Evolutionary conservation across 2,113 vertebrate species (phyloP), one percentile per base, ranked within the genome.

Genomic region (Dipodomys spectabilis): DNA sequence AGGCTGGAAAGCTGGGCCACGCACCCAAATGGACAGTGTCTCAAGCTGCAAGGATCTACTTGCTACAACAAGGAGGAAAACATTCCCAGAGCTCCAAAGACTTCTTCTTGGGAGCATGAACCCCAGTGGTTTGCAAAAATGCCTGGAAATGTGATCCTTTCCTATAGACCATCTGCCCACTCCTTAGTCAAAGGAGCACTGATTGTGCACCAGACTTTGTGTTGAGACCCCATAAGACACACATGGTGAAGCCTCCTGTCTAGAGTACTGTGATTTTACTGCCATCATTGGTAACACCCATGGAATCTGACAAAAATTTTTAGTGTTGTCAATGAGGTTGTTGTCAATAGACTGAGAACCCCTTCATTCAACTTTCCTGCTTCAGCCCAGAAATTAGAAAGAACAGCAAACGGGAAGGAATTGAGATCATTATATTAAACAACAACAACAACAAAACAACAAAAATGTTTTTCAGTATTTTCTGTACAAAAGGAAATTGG

Each of bases 401-500:
- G 72, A 79, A 92, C 3, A 75, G 91, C 30, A 84, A 92, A 79
- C 39, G 69, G 86, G 49, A 89, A 89, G 13, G 18, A 69, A 90
- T 93, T 65, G 83, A 94, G 91, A 81, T 69, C 81, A 87, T 23
- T 28, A 57, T 79, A 62, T 91, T 78, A 90, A 90, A 88, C 19
- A 64, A 64, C 7, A 64, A 25, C 5, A 64, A 64, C 5, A 64
- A 64, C 5, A 57, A 57, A 13, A 13, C 15, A 39, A 39, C 53
- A 57, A 57, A 82, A 82, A 27, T 16, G 11, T 35, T 78, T 81
- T 94, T 91, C 91, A 94, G 72, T 86, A 45, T 96, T 95, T 96
- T 94, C 94, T 68, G 88, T 92, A 94, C 91, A 92, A 71, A 65
- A 88, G 75, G 69, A 93, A 96, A 94, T 78, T 64, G 92, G 53